Base-by-base conservation (phyloP, 2,888 invertebrate genomes). In the Uloborus plumipes region DNA sequence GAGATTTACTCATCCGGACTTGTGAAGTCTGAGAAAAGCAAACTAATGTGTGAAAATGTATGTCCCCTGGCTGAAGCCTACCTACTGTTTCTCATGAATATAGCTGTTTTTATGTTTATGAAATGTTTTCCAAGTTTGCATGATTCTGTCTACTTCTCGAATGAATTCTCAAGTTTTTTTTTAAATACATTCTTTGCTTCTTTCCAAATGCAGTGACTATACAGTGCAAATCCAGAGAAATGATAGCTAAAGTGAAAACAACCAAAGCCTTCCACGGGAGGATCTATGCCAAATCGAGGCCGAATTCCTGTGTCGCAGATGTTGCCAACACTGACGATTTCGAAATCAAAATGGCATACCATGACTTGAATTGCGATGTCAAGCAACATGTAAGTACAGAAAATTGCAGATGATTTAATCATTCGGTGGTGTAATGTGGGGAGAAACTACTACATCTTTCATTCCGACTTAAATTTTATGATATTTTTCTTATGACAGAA, bases 251-350 rank as follows among this genome's bases (percentile, higher is more conserved):
- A 86, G 96, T 97, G 88, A 94, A 95, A 90, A 97, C 97, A 76
- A 95, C 94, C 86, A 95, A 95, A 89, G 91, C 97, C 82, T 97
- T 97, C 91, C 95, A 95, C 89, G 97, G 97, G 86, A 97, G 97
- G 90, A 94, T 97, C 86, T 97, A 97, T 90, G 96, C 96, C 85
- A 97, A 97, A 89, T 95, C 95, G 83, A 94, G 95, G 86, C 97
- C 97, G 74, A 96, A 95, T 89, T 95, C 95, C 31, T 97, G 97
- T 89, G 94, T 96, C 51, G 93, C 94, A 86, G 96, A 97, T 89
- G 94, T 97, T 71, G 93, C 94, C 88, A 94, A 94, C 88, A 94
- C 94, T 84, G 90, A 97, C 81, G 95, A 96, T 90, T 97, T 97
- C 89, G 95, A 96, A 89, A 91, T 97, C 86, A 94, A 93, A 87